These are phyloP conservation scores for Caenorhabditis zanzibari DNA, from an alignment of 2,888 invertebrate genomes.

Conservation along the genomic window DNA sequence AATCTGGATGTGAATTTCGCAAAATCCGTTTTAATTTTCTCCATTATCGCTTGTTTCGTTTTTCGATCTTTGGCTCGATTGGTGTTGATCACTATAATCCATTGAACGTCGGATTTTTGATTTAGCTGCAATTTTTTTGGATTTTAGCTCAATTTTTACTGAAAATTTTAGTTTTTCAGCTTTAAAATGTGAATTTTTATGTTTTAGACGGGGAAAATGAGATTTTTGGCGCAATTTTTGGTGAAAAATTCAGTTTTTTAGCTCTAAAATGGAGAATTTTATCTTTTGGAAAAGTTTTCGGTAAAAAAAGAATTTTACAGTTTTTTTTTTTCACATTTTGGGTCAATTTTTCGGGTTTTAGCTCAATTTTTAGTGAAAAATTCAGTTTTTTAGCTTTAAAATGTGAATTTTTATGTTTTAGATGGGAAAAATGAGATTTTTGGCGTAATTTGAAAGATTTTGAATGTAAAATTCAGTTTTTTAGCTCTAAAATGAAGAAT, in stretches of 20 bases:
- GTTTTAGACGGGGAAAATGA: neutral
- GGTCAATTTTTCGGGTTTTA: no score
- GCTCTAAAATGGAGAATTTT: no score
- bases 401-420: neutral
- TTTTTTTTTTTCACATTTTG: no score
- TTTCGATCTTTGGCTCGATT: conserved; percentile 79
- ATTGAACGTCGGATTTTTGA: conserved; percentile 74
- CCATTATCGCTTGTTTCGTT: conserved; percentile 74
- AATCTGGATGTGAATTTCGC: conserved; percentile 55
- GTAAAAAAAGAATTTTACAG: no score
- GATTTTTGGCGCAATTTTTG: no score
- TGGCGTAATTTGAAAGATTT: no score
- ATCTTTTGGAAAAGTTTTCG: no score
- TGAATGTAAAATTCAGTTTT: no score
- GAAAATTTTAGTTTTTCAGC: neutral
- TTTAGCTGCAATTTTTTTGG: conserved; percentile 52
- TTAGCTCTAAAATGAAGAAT: no score
- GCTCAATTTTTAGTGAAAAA: no score
- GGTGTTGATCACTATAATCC: conserved; percentile 81
- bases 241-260: no score
- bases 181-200: neutral
- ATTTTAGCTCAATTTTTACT: neutral
- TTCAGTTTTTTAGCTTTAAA: no score
- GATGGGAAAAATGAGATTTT: neutral
- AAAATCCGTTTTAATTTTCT: conserved; percentile 74